Percentiles rank a stretch among this genome's conserved stretches.
Evolutionary conservation across 23 tunicate genomes (phyloP).

Genomic region (Aplidium turbinatum): DNA sequence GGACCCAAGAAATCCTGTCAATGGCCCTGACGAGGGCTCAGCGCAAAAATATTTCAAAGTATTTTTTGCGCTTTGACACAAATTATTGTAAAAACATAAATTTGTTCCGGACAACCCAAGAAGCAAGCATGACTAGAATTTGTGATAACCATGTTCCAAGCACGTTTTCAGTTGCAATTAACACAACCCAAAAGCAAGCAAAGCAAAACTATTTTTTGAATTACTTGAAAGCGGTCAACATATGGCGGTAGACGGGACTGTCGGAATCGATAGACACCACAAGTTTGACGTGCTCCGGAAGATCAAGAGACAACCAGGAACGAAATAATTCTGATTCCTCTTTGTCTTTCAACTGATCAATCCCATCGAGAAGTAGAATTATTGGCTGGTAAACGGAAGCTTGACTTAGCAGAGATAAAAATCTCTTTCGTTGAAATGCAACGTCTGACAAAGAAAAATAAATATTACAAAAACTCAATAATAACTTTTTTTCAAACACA

Average conservation of each 20-base stretch:
- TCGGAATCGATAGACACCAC: slow-evolving; percentile 30
- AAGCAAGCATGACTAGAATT: no score
- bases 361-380: slow-evolving; percentile 28
- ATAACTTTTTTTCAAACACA: no score
- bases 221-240: background rate
- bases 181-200: background rate
- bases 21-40: no score
- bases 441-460: slow-evolving; percentile 32
- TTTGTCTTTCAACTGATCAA: slow-evolving; percentile 30
- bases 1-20: no score
- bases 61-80: no score
- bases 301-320: slow-evolving; percentile 31
- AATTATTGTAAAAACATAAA: no score
- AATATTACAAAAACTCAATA: no score
- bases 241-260: background rate
- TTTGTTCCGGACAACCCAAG: no score
- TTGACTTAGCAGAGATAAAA: background rate
- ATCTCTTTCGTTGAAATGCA: slow-evolving; percentile 24
- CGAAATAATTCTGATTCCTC: background rate
- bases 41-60: no score
- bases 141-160: no score
- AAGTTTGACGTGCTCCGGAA: slow-evolving; percentile 44
- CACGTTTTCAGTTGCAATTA: no score
- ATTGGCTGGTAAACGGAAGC: slow-evolving; percentile 34
- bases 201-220: background rate